Conservation (phyloP, 2,797 vertebrate genomes). For the Sebastes flavidus region DNA sequence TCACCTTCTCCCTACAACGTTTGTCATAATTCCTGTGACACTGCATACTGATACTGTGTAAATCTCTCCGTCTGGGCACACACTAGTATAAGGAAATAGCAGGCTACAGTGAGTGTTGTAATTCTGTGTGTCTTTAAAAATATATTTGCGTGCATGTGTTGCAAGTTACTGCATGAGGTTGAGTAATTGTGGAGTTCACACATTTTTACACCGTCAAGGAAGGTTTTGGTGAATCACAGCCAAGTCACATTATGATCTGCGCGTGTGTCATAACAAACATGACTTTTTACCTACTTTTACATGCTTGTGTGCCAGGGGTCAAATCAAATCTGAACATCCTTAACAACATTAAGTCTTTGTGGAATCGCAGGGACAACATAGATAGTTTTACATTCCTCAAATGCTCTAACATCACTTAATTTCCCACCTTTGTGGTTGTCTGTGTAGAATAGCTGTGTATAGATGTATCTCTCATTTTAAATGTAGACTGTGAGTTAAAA, state of each 20-base stretch:
- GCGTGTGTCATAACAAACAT: conserved; percentile 36
- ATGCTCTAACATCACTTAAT: not conserved
- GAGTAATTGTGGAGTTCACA: conserved; percentile 22
- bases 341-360: not conserved
- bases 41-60: not conserved
- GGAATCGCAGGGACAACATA: not conserved
- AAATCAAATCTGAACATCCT: not conserved
- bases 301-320: not conserved
- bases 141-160: not conserved
- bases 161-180: not conserved
- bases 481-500: conserved; percentile 7
- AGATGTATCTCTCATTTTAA: not conserved
- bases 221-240: conserved; percentile 35
- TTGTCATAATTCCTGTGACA: not conserved
- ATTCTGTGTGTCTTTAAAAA: not conserved
- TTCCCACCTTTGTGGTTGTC: not conserved
- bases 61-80: not conserved
- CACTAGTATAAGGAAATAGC: not conserved
- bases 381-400: not conserved
- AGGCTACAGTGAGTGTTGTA: not conserved
- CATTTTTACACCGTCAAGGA: conserved; percentile 2
- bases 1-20: not conserved
- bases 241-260: conserved; percentile 17
- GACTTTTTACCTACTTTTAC: conserved; percentile 44
- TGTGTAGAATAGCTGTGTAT: not conserved